Evolutionary conservation across 2,888 invertebrate species (phyloP).

Genomic region (Epirrhoe alternata): DNA sequence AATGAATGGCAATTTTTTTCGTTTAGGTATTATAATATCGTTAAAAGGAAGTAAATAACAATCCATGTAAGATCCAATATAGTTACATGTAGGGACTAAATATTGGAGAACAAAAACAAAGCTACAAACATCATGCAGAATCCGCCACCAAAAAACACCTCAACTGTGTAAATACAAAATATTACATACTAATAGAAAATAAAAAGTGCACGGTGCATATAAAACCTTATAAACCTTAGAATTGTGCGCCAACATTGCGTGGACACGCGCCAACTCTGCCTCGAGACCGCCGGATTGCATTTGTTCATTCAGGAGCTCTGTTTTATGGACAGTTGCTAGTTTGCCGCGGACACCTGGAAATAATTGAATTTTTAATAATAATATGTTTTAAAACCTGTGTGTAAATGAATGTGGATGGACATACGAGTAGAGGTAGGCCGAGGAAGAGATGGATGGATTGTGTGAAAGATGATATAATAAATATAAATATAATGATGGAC

Average conservation of each 20-base stretch:
- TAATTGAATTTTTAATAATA: not conserved
- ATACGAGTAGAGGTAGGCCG: too few species aligned
- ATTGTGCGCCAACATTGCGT: slow-evolving; percentile 94
- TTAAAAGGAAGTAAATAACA: too few species aligned
- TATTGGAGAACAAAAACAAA: not conserved
- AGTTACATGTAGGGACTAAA: too few species aligned
- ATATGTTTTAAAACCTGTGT: too few species aligned
- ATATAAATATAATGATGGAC: too few species aligned
- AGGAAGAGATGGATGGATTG: too few species aligned
- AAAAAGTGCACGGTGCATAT: slow-evolving; percentile 79
- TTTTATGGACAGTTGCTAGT: slow-evolving; percentile 63
- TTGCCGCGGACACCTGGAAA: slow-evolving; percentile 73
- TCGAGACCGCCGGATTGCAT: slow-evolving; percentile 79
- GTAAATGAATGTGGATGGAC: too few species aligned
- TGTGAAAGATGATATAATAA: too few species aligned
- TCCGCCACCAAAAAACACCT: slow-evolving; percentile 6
- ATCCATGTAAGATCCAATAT: too few species aligned
- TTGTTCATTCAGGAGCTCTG: slow-evolving; percentile 45
- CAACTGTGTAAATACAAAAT: slow-evolving; percentile 18
- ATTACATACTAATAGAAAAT: slow-evolving; percentile 60
- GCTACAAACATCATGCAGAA: not conserved
- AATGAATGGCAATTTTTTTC: too few species aligned
- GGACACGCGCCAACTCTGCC: slow-evolving; percentile 92
- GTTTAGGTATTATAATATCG: too few species aligned
- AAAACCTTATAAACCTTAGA: slow-evolving; percentile 93